Percentiles rank a stretch among this genome's conserved stretches.
These are phyloP conservation scores for Hirtodrosophila alboralis DNA, from an alignment of 2,888 invertebrate species.

Conservation along the genomic window DNA sequence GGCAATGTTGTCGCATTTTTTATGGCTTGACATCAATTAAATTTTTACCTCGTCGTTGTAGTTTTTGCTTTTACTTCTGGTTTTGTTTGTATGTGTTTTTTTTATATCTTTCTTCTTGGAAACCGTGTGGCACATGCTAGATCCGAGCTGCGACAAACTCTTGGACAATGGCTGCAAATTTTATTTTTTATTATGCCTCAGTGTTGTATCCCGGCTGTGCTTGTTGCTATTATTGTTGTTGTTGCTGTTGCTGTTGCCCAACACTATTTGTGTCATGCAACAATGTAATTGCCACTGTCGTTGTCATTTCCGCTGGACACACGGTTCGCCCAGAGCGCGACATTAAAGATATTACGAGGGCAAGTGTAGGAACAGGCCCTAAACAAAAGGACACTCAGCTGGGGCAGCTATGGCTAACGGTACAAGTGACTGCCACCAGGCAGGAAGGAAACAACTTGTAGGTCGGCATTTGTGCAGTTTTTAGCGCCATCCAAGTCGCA, in stretches of 20 bases:
- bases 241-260: constrained; percentile 52
- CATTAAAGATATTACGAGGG: constrained; percentile 68
- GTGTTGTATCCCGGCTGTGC: constrained; percentile 4
- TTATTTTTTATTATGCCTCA: constrained; percentile 49
- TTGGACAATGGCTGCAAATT: constrained; percentile 51
- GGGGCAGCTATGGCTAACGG: background rate
- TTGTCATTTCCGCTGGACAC: constrained; percentile 82
- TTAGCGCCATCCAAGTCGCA: constrained; percentile 52
- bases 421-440: constrained; percentile 28
- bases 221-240: constrained; percentile 37
- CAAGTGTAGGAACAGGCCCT: constrained; percentile 34
- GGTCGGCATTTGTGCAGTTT: constrained; percentile 77
- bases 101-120: constrained; percentile 32
- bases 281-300: constrained; percentile 83
- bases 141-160: constrained; percentile 26
- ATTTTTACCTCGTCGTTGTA: constrained; percentile 61
- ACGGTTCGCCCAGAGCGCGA: constrained; percentile 60
- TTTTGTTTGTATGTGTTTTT: constrained; percentile 7
- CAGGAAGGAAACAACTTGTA: constrained; percentile 77
- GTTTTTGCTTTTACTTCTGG: constrained; percentile 14
- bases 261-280: constrained; percentile 83
- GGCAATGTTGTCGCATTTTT: constrained; percentile 61
- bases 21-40: constrained; percentile 81
- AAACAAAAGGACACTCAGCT: constrained; percentile 29
- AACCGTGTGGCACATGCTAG: constrained; percentile 15